A percentile compares a stretch with the other conserved stretches of the same genome.
phyloP scores from a whole-genome alignment of 2,113 vertebrate species.

The Tamias sibiricus region DNA sequence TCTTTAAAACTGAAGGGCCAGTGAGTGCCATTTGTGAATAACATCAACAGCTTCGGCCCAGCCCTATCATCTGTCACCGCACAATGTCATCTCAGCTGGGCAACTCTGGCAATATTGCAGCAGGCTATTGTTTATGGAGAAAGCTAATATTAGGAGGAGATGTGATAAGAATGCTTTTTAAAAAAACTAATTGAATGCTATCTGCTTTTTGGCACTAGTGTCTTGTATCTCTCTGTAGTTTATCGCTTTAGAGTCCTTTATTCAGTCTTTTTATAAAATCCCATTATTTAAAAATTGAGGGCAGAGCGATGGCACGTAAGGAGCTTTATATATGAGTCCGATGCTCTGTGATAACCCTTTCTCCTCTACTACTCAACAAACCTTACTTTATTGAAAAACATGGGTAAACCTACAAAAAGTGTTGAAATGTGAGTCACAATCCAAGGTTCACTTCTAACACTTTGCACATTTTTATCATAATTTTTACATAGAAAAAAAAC shows the following conservation, averaged over 20 bases:
- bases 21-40: slow-evolving; percentile 60
- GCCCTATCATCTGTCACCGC: slow-evolving; percentile 61
- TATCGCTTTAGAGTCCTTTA: slow-evolving; percentile 83
- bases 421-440: slow-evolving; percentile 48
- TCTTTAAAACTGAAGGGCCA: slow-evolving; percentile 61
- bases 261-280: slow-evolving; percentile 87
- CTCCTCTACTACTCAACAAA: slow-evolving; percentile 63
- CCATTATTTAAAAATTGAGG: slow-evolving; percentile 88
- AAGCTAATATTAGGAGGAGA: slow-evolving; percentile 87
- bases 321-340: slow-evolving; percentile 82
- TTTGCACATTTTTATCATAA: not conserved
- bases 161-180: slow-evolving; percentile 90
- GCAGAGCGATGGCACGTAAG: slow-evolving; percentile 79
- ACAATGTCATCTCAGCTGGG: slow-evolving; percentile 77
- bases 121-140: slow-evolving; percentile 85
- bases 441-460: slow-evolving; percentile 12
- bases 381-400: slow-evolving; percentile 55
- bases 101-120: slow-evolving; percentile 80
- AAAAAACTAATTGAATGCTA: slow-evolving; percentile 85
- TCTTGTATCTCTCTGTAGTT: slow-evolving; percentile 84
- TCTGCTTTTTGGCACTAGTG: slow-evolving; percentile 85
- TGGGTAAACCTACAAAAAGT: slow-evolving; percentile 22
- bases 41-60: slow-evolving; percentile 56
- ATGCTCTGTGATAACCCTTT: slow-evolving; percentile 77
- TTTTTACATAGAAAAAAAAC: slow-evolving; percentile 24